These are phyloP conservation scores for Nipponacmea schrenckii DNA, from an alignment of 2,888 invertebrate species.

Conservation along the genomic window DNA sequence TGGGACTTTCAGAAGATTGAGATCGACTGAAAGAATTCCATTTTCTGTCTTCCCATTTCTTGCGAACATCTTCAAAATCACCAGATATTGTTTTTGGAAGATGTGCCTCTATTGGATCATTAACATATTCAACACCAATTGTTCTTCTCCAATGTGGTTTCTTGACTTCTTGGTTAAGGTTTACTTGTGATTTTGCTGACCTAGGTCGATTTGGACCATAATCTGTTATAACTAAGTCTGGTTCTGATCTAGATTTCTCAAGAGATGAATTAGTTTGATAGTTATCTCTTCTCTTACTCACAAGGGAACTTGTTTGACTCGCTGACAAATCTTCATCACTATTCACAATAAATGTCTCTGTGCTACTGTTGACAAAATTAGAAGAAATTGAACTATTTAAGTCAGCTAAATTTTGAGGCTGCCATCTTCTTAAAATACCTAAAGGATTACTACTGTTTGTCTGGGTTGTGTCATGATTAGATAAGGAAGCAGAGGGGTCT, in stretches of 20 bases:
- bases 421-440: slow-evolving; percentile 4
- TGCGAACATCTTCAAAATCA: slow-evolving; percentile 36
- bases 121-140: not conserved
- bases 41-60: slow-evolving; percentile 32
- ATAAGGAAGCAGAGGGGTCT: not conserved
- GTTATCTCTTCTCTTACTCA: not conserved
- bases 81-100: slow-evolving; percentile 42
- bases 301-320: slow-evolving; percentile 19
- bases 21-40: slow-evolving; percentile 14
- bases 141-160: not conserved
- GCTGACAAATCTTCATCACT: slow-evolving; percentile 45
- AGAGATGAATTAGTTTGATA: not conserved
- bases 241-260: slow-evolving; percentile 43
- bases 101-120: slow-evolving; percentile 2
- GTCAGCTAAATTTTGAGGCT: not conserved
- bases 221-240: slow-evolving; percentile 33
- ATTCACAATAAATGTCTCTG: slow-evolving; percentile 57
- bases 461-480: not conserved
- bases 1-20: slow-evolving; percentile 10
- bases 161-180: slow-evolving; percentile 21
- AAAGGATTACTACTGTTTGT: not conserved
- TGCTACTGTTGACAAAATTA: slow-evolving; percentile 44
- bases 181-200: slow-evolving; percentile 43
- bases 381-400: slow-evolving; percentile 15
- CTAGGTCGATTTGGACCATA: slow-evolving; percentile 34